A percentile compares a stretch with the other conserved stretches of the same genome.
Conservation (phyloP, 1,140 invertebrate genomes). For the Aporrectodea caliginosa region DNA sequence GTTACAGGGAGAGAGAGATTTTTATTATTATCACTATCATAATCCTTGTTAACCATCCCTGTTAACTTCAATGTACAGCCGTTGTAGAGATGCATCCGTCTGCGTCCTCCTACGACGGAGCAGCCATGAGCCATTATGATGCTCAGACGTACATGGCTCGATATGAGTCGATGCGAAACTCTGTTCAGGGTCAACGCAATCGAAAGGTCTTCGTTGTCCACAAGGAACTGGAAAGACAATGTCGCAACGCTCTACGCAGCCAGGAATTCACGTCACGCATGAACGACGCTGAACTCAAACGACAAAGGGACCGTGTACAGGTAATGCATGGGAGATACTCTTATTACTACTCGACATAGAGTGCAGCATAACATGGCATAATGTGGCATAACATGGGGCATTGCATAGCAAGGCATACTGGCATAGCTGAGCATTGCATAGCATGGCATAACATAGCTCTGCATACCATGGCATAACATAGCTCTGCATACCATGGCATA, state of each 20-base stretch:
- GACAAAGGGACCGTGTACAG: neutral
- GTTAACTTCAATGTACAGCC: neutral
- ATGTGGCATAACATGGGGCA: too few species aligned
- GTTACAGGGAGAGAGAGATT: too few species aligned
- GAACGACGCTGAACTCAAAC: neutral
- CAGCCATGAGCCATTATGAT: neutral
- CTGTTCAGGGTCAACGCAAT: neutral
- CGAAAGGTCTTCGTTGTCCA: neutral
- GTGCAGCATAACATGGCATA: too few species aligned
- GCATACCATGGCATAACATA: too few species aligned
- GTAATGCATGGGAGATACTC: too few species aligned
- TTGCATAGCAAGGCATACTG: too few species aligned
- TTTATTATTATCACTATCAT: neutral
- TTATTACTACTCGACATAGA: too few species aligned
- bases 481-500: too few species aligned
- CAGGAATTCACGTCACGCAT: neutral
- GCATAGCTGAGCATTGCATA: too few species aligned
- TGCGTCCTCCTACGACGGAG: neutral
- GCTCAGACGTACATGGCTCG: neutral
- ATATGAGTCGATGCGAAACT: neutral
- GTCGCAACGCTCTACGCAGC: neutral
- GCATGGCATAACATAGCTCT: too few species aligned
- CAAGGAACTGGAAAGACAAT: neutral
- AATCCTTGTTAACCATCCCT: neutral
- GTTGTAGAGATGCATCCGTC: neutral